These are phyloP conservation scores for Drosophila mimica DNA, from an alignment of 2,888 invertebrate genomes.

Conservation along the genomic window DNA sequence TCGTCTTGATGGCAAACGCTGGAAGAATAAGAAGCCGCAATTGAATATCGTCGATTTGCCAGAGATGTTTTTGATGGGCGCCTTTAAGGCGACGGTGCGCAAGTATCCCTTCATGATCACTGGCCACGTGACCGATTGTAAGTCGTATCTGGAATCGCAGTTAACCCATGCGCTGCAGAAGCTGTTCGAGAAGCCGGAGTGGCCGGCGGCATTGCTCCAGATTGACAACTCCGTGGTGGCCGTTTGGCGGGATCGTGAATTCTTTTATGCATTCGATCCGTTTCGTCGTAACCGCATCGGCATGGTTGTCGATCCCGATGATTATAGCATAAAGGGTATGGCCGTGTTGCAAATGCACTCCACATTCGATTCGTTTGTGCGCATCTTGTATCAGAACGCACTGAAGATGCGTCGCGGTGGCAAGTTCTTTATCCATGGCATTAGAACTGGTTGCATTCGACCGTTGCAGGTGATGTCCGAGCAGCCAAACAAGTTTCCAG, in stretches of 20 bases:
- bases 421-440: conserved; percentile 86
- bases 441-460: conserved; percentile 85
- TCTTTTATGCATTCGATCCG: conserved; percentile 89
- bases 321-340: conserved; percentile 83
- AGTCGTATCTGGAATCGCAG: conserved; percentile 73
- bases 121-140: conserved; percentile 80
- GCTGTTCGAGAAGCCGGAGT: conserved; percentile 69
- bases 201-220: conserved; percentile 85
- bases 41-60: conserved; percentile 81
- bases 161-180: conserved; percentile 72
- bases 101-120: conserved; percentile 76
- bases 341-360: conserved; percentile 88
- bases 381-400: conserved; percentile 86
- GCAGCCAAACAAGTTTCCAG: conserved; percentile 70
- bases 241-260: conserved; percentile 88
- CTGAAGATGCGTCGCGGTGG: conserved; percentile 79
- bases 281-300: conserved; percentile 88
- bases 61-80: conserved; percentile 85
- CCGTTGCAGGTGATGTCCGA: conserved; percentile 69
- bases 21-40: conserved; percentile 74
- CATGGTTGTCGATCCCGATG: conserved; percentile 85
- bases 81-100: conserved; percentile 79
- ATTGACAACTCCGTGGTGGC: conserved; percentile 87
- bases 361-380: conserved; percentile 87
- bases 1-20: conserved; percentile 71